Evolutionary conservation across 2,888 invertebrate species (phyloP), one percentile per base, ranked within the genome.

Genomic region (Nebria brevicollis): DNA sequence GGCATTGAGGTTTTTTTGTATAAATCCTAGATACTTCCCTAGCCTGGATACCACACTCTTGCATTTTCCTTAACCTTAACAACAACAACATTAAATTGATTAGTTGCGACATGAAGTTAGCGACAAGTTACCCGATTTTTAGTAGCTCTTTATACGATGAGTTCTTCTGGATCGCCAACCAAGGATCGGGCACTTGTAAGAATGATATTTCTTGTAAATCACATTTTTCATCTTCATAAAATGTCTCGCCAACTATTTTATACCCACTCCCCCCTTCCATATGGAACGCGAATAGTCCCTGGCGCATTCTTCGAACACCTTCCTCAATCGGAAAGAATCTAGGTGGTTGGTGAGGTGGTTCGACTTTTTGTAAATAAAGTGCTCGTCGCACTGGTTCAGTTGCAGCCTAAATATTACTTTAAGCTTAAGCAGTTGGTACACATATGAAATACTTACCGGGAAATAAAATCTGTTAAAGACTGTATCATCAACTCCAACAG

Each of bases 181-280:
- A 93, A 0, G 93, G 93, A 86, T 93, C 93, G 0, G 92, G 90
- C 0, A 93, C 92, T 88, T 93, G 92, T 43, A 93, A 86, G 83
- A 86, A 89, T 34, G 86, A 91, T 84, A 95, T 93, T 87, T 94
- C 94, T 79, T 92, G 91, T 7, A 95, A 87, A 0, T 93, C 94
- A 86, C 95, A 95, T 86, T 95, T 95, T 87, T 95, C 93, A 13
- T 92, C 91, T 86, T 95, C 95, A 15, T 90, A 88, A 85, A 93
- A 95, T 75, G 92, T 93, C 87, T 94, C 93, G 41, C 93, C 90
- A 3, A 94, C 92, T 75, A 94, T 89, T 86, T 94, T 93, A 86
- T 94, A 95, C 0, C 93, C 93, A 0, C 93, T 91, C 0, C 94
- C 93, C 3, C 91, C 91, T 88, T 94, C 94, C 90, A 93, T 93